Conservation (phyloP, 2,888 invertebrate species). For the Cacoxenus indagator region DNA sequence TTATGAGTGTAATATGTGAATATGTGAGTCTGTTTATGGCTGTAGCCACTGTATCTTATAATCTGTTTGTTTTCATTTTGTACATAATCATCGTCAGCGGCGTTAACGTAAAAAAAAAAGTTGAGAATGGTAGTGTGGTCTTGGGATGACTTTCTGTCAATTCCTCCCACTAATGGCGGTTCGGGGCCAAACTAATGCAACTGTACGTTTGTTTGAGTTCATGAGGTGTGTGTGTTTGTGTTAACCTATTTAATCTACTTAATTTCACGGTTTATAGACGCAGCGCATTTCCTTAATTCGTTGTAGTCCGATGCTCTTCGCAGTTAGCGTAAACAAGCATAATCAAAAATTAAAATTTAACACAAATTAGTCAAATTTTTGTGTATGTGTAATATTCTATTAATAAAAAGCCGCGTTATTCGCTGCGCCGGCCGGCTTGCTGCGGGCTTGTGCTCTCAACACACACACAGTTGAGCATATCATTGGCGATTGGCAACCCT, state of each 20-base stretch:
- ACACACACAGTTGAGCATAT: neutral
- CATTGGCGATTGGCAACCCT: neutral
- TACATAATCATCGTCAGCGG: slow-evolving; percentile 13
- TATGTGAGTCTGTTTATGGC: neutral
- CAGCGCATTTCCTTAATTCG: neutral
- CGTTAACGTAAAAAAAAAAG: neutral
- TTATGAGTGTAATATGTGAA: neutral
- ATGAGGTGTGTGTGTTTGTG: neutral
- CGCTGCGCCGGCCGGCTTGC: neutral
- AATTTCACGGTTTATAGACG: neutral
- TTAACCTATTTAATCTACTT: neutral
- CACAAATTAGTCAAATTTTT: neutral
- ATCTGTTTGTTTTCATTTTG: slow-evolving; percentile 20
- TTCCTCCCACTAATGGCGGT: neutral
- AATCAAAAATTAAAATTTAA: neutral
- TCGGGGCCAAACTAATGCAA: neutral
- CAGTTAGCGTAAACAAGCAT: no score
- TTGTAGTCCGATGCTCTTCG: no score
- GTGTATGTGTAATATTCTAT: neutral
- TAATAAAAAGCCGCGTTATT: neutral
- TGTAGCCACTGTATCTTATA: neutral
- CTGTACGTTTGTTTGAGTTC: neutral
- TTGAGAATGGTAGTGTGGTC: neutral
- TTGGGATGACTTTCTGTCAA: no score
- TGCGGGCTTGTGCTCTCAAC: neutral